Percentiles rank a stretch among this genome's conserved stretches.
Evolutionary conservation across 1,140 invertebrate genomes (phyloP).

Genomic region (Pseudomyrmex gracilis): DNA sequence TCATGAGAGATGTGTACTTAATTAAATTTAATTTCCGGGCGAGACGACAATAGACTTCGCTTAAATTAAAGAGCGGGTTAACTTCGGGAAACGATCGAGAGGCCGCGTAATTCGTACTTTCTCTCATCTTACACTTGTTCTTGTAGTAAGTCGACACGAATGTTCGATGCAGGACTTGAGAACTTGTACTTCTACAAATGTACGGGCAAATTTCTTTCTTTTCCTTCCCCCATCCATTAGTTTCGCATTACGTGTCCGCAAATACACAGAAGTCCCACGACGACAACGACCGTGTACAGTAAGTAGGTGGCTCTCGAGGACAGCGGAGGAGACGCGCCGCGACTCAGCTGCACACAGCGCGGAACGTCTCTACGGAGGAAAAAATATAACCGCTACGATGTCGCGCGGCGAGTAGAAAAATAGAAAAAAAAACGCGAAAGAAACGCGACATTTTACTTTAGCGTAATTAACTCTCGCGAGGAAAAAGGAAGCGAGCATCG

Average conservation of each 20-base stretch:
- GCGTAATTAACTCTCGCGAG: constrained; percentile 48
- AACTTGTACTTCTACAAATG: constrained; percentile 20
- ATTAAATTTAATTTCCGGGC: constrained; percentile 21
- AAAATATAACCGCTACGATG: constrained; percentile 22
- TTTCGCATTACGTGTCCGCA: constrained; percentile 46
- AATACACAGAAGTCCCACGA: neutral
- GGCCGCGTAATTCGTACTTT: constrained; percentile 32
- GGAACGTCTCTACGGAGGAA: neutral
- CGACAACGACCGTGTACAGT: neutral
- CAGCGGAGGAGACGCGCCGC: constrained; percentile 11
- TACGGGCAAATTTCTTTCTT: constrained; percentile 45
- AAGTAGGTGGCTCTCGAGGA: neutral
- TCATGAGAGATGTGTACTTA: constrained; percentile 8
- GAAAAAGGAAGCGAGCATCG: neutral
- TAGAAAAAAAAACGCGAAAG: constrained; percentile 6
- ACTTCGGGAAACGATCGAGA: constrained; percentile 25
- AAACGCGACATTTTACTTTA: constrained; percentile 35
- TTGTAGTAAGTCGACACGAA: constrained; percentile 11
- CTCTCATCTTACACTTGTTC: neutral
- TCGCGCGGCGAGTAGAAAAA: neutral
- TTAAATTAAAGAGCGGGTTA: constrained; percentile 38
- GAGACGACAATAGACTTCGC: constrained; percentile 10
- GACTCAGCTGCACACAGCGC: neutral
- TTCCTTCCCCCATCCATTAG: constrained; percentile 39
- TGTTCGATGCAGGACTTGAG: neutral